These are phyloP conservation scores for Drosophila kambysellisi DNA, from an alignment of 2,888 invertebrate species.

Conservation along the genomic window DNA sequence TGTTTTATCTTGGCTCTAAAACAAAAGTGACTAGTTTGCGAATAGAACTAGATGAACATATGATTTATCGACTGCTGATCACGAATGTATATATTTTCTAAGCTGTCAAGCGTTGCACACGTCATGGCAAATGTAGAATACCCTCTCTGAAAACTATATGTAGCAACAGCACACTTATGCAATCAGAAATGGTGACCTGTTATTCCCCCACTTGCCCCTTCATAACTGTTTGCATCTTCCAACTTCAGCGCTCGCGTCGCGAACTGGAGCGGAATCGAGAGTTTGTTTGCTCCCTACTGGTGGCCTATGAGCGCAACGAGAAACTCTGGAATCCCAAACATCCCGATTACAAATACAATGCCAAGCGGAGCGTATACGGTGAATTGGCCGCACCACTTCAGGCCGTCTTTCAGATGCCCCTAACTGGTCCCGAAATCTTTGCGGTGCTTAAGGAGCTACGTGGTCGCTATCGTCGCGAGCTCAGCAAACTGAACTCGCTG, in stretches of 20 bases:
- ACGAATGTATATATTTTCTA: background rate
- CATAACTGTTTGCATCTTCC: background rate
- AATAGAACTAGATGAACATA: background rate
- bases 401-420: constrained; percentile 61
- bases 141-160: background rate
- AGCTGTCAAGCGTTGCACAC: background rate
- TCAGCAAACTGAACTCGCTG: constrained; percentile 67
- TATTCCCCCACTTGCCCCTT: background rate
- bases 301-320: constrained; percentile 73
- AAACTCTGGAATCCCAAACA: constrained; percentile 82
- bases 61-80: background rate
- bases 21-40: background rate
- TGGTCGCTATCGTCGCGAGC: constrained; percentile 73
- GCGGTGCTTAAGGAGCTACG: constrained; percentile 73
- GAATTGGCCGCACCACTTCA: constrained; percentile 71
- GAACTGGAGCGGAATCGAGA: constrained; percentile 74
- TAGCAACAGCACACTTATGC: constrained; percentile 20
- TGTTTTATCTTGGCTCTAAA: background rate
- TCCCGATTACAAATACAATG: constrained; percentile 80
- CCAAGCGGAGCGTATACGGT: constrained; percentile 69
- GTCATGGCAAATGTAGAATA: background rate
- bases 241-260: constrained; percentile 61
- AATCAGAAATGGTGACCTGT: constrained; percentile 33
- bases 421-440: constrained; percentile 76
- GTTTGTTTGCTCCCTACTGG: constrained; percentile 68